A percentile compares a stretch with the other conserved stretches of the same genome.
Conservation (phyloP, 2,888 invertebrate species). For the Baronia brevicornis region DNA sequence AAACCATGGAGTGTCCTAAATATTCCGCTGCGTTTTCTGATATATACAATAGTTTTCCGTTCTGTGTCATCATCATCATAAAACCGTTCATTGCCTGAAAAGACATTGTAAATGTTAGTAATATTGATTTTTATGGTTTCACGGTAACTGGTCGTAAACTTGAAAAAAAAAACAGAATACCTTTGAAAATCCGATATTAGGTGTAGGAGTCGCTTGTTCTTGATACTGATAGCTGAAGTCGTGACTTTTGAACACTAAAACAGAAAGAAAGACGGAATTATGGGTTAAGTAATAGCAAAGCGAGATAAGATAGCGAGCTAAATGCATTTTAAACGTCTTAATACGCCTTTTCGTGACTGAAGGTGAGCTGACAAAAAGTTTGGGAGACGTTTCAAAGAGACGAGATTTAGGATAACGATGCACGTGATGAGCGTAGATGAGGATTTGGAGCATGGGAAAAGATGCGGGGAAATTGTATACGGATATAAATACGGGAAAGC, state of each 20-base stretch:
- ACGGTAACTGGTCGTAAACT: slow-evolving; percentile 44
- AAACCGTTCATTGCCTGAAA: slow-evolving; percentile 97
- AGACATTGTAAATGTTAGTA: slow-evolving; percentile 44
- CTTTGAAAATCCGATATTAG: slow-evolving; percentile 94
- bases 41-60: slow-evolving; percentile 97
- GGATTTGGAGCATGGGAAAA: slow-evolving; percentile 63
- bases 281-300: slow-evolving; percentile 65
- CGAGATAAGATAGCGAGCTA: slow-evolving; percentile 70
- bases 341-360: slow-evolving; percentile 69
- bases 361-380: slow-evolving; percentile 66
- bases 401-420: slow-evolving; percentile 53
- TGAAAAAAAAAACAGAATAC: slow-evolving; percentile 65
- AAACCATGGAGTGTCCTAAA: slow-evolving; percentile 98
- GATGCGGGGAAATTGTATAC: slow-evolving; percentile 35
- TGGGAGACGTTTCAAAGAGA: slow-evolving; percentile 55
- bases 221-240: slow-evolving; percentile 80
- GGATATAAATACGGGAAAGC: slow-evolving; percentile 30
- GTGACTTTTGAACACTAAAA: slow-evolving; percentile 92
- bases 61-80: slow-evolving; percentile 98
- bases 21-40: slow-evolving; percentile 99
- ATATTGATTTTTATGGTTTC: slow-evolving; percentile 34
- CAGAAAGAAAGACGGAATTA: slow-evolving; percentile 74
- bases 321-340: slow-evolving; percentile 74
- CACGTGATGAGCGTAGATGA: slow-evolving; percentile 61
- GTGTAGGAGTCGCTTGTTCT: slow-evolving; percentile 83